Evolutionary conservation across 2,888 invertebrate species (phyloP).

Genomic region (Cryptocheilus praepositus): DNA sequence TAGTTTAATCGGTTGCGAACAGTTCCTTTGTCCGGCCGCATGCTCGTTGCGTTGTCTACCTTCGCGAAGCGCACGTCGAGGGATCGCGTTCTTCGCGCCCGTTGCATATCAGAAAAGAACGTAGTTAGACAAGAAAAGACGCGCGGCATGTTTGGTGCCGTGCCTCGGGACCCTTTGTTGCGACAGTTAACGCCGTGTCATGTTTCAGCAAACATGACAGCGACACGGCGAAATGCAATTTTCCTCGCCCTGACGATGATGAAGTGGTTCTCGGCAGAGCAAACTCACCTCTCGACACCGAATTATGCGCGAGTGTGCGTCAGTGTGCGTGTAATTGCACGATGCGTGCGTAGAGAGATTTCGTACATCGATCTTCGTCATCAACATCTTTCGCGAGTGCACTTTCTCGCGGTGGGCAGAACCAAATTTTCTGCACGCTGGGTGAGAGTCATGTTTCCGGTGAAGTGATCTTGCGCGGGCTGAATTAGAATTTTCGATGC

Average conservation of each 20-base stretch:
- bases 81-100: conserved; percentile 16
- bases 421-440: no score
- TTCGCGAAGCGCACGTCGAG: conserved; percentile 7
- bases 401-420: no score
- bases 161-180: conserved; percentile 47
- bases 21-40: conserved; percentile 18
- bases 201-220: conserved; percentile 59
- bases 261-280: conserved; percentile 49
- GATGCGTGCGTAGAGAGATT: not conserved
- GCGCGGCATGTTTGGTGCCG: conserved; percentile 29
- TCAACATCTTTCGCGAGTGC: no score
- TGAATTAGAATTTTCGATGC: no score
- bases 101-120: conserved; percentile 12
- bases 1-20: conserved; percentile 21
- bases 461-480: no score
- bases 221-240: conserved; percentile 56
- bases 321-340: not conserved
- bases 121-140: conserved; percentile 22
- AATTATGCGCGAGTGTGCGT: conserved; percentile 31
- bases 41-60: not conserved
- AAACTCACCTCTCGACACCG: conserved; percentile 41
- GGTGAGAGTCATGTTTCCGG: no score
- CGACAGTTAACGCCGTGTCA: conserved; percentile 61
- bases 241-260: conserved; percentile 55
- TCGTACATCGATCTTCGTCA: no score